Conservation (phyloP, 2,113 vertebrate genomes). For the Sinocyclocheilus grahami region DNA sequence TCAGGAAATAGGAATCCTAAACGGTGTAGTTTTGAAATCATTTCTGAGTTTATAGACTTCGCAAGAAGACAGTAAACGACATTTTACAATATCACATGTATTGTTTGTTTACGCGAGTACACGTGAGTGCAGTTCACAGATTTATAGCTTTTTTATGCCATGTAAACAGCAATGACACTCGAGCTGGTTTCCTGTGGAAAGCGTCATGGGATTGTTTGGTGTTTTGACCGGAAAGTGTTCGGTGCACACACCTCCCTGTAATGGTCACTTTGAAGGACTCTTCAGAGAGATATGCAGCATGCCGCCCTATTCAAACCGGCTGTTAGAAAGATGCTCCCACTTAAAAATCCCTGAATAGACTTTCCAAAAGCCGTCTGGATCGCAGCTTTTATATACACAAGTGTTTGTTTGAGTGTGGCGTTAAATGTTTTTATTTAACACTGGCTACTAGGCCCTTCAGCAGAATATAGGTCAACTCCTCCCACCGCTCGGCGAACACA, state of each 20-base stretch:
- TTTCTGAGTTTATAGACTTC: background rate
- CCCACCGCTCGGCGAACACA: constrained; percentile 54
- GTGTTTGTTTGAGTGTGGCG: constrained; percentile 13
- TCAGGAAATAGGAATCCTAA: background rate
- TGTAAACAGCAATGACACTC: background rate
- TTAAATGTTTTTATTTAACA: constrained; percentile 38
- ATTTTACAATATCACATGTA: background rate
- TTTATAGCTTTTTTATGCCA: background rate
- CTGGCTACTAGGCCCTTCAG: constrained; percentile 9
- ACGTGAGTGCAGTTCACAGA: background rate
- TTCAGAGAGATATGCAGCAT: background rate
- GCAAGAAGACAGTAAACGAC: background rate
- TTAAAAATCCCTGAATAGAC: background rate
- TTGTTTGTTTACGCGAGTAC: background rate
- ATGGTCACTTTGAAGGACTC: background rate
- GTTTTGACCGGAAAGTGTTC: constrained; percentile 3
- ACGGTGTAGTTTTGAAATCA: background rate
- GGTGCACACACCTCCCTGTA: background rate
- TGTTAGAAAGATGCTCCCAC: background rate
- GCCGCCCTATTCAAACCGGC: too few relatives aligned
- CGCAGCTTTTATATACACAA: background rate
- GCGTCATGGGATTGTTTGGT: background rate
- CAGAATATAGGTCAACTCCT: constrained; percentile 75
- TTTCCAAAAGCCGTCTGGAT: background rate
- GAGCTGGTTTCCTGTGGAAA: background rate